phyloP scores from a whole-genome alignment of 1,140 invertebrate genomes.

The Fopius arisanus region DNA sequence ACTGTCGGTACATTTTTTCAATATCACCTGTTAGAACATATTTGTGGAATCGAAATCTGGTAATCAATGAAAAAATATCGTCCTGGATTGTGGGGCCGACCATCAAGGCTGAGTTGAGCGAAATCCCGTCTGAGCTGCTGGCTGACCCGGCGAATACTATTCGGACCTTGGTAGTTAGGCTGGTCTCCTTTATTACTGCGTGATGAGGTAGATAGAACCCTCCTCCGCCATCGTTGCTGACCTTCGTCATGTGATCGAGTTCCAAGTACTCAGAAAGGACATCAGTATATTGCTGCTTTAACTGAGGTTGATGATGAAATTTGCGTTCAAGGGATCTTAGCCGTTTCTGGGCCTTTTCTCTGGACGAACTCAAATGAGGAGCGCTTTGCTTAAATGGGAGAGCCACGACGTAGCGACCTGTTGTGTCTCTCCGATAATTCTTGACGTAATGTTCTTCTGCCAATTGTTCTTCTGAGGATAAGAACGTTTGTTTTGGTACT shows the following conservation, averaged over 20 bases:
- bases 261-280: slow-evolving; percentile 47
- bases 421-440: slow-evolving; percentile 13
- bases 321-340: slow-evolving; percentile 36
- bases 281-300: slow-evolving; percentile 37
- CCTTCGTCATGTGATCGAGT: slow-evolving; percentile 41
- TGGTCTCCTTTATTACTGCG: slow-evolving; percentile 37
- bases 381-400: slow-evolving; percentile 38
- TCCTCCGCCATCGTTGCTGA: not conserved
- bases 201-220: slow-evolving; percentile 46
- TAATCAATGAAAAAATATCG: slow-evolving; percentile 22
- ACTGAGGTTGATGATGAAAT: slow-evolving; percentile 22
- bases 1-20: slow-evolving; percentile 58
- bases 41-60: slow-evolving; percentile 44
- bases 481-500: too few species aligned
- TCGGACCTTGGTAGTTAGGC: slow-evolving; percentile 39
- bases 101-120: slow-evolving; percentile 30
- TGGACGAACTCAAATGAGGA: slow-evolving; percentile 25
- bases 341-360: slow-evolving; percentile 31
- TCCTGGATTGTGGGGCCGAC: slow-evolving; percentile 29
- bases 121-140: slow-evolving; percentile 9
- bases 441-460: slow-evolving; percentile 37
- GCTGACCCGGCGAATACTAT: slow-evolving; percentile 45
- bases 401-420: slow-evolving; percentile 28
- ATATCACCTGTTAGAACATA: slow-evolving; percentile 53
- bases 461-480: too few species aligned